Evolutionary conservation across 2,888 invertebrate species (phyloP).

Genomic region (Aphodius sticticus): DNA sequence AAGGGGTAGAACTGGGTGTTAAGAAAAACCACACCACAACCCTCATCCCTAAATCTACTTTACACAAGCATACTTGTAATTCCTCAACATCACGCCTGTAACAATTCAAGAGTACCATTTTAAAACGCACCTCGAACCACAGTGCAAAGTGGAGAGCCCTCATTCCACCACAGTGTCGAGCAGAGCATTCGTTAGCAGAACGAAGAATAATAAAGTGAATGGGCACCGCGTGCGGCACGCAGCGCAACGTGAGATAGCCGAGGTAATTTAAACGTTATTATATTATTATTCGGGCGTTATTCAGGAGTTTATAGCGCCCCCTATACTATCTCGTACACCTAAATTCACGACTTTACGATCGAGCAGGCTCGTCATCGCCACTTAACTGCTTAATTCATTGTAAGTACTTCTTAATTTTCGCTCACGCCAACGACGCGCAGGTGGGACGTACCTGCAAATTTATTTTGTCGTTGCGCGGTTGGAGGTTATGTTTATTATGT

Average conservation of each 20-base stretch:
- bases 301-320: not conserved
- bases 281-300: not conserved
- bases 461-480: not conserved
- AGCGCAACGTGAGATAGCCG: not conserved
- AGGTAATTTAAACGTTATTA: constrained; percentile 4
- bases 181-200: not conserved
- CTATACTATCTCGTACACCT: not conserved
- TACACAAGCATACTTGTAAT: not conserved
- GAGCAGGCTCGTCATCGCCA: not conserved
- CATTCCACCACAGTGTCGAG: not conserved
- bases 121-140: not conserved
- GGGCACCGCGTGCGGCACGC: not conserved
- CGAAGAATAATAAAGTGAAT: not conserved
- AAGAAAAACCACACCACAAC: too few relatives aligned
- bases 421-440: not conserved
- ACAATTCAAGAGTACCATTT: not conserved
- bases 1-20: too few relatives aligned
- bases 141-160: not conserved
- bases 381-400: not conserved
- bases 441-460: not conserved
- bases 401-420: not conserved
- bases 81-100: not conserved
- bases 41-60: not conserved
- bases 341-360: not conserved
- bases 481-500: not conserved